Evolutionary conservation across 2,113 vertebrate species (phyloP).

Genomic region (Callionymus lyra): DNA sequence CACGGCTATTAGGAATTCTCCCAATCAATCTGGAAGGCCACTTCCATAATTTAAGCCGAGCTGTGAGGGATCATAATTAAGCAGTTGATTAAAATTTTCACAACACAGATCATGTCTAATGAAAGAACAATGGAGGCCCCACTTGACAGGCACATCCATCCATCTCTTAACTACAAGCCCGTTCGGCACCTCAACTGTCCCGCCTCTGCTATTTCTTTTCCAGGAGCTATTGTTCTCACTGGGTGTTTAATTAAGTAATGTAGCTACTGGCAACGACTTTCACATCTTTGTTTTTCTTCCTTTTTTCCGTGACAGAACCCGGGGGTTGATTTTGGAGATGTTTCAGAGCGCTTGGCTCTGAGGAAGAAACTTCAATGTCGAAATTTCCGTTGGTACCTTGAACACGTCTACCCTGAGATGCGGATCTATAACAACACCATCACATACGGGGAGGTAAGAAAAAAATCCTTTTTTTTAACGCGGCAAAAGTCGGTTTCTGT

Average conservation of each 20-base stretch:
- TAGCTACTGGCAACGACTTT: constrained; percentile 1
- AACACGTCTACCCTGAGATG: constrained; percentile 97
- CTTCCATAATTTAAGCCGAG: constrained; percentile 9
- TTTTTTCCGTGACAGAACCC: constrained; percentile 73
- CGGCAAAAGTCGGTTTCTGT: no score
- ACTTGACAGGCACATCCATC: constrained; percentile 32
- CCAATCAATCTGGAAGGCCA: constrained; percentile 40
- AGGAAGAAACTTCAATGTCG: constrained; percentile 85
- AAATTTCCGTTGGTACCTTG: constrained; percentile 94
- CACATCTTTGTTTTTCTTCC: constrained; percentile 9
- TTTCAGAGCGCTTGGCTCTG: constrained; percentile 85
- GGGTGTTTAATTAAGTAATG: constrained; percentile 3
- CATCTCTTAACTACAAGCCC: constrained; percentile 30
- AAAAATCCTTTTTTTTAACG: no score
- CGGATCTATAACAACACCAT: constrained; percentile 94
- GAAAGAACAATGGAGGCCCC: constrained; percentile 53
- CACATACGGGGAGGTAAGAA: constrained; percentile 91
- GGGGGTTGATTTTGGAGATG: constrained; percentile 92
- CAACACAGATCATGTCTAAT: constrained; percentile 41
- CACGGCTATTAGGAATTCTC: constrained; percentile 15
- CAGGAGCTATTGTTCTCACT: no score
- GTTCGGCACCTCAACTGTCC: constrained; percentile 8
- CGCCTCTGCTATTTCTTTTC: no score
- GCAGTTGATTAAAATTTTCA: no score
- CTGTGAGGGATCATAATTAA: constrained; percentile 55